Base-by-base conservation (phyloP, 2,888 invertebrate genomes). In the Pegoplata infirma region DNA sequence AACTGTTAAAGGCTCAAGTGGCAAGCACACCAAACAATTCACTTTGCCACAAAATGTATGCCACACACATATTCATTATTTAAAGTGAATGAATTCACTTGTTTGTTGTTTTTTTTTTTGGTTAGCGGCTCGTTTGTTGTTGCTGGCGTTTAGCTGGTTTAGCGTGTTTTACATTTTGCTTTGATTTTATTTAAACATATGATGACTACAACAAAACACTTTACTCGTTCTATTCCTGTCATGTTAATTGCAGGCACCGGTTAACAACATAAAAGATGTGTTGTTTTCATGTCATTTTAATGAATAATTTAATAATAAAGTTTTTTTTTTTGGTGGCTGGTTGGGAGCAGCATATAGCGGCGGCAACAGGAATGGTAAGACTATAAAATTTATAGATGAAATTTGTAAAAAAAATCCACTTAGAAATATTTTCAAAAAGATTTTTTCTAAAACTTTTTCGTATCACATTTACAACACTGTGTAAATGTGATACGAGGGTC, bases 211-310 rank as follows among this genome's bases (percentile, higher is more conserved):
- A 25, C 25, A n/a, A 7, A 63, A 59, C 59, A 76, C 17, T 58
- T 59, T 51, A 28, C 23, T 10, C 25, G 12, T 17, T 17, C 16
- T 64, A 61, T 14, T 55, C 64, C 68, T 74, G 74, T 74, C 74
- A 78, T 61, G 69, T 32, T 66, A 74, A 71, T 55, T 74, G 78
- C 6, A 59, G 49, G 69, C 68, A n/a, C 74, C 32, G 58, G 8
- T 69, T 59, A 64, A 21, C n/a, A 47, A n/a, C 2, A 36, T 14
- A 63, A 56, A 63, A 61, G 23, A 61, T 69, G 40, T 68, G 14
- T 51, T 78, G 14, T 5, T 78, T 68, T 47, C 12, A 56, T 78
- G 68, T 46, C 68, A 74, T 56, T 74, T 61, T 40, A 69, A 69
- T 66, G 74, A 71, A 74, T 66, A 59, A 66, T 74, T 69, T 55